Percentiles rank a stretch among this genome's conserved stretches.
Conservation (phyloP, 2,888 invertebrate species). For the Tachina lurida region DNA sequence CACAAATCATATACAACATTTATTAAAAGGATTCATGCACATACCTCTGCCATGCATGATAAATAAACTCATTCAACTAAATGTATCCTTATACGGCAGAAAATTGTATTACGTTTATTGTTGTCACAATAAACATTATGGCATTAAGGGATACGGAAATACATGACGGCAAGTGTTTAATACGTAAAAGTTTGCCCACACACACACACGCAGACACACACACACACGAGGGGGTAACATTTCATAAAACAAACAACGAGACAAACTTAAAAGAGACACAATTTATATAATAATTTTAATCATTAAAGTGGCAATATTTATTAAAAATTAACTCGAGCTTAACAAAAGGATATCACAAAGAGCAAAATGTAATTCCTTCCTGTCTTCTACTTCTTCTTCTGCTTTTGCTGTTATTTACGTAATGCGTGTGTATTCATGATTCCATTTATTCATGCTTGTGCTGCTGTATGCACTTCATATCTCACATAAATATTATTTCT, state of each 20-base stretch:
- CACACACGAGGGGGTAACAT: constrained; percentile 11
- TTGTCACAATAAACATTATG: constrained; percentile 65
- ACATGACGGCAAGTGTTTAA: constrained; percentile 31
- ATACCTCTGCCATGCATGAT: background rate
- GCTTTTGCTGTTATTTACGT: background rate
- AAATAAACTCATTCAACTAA: constrained; percentile 36
- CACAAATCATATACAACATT: background rate
- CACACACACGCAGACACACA: too few relatives aligned
- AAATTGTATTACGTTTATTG: constrained; percentile 61
- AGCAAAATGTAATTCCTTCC: background rate
- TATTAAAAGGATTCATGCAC: background rate
- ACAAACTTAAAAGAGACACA: background rate
- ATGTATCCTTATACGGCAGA: constrained; percentile 41
- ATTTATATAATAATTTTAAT: background rate
- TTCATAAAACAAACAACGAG: background rate
- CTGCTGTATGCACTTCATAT: background rate
- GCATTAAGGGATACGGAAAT: constrained; percentile 42
- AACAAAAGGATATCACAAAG: background rate
- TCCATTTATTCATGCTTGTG: background rate
- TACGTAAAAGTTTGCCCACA: background rate
- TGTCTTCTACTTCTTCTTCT: background rate
- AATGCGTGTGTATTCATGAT: constrained; percentile 5
- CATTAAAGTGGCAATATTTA: background rate
- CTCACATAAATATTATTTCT: background rate
- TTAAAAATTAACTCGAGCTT: constrained; percentile 1